Base-by-base conservation (phyloP, 2,797 vertebrate species). In the Gambusia yucatana region DNA sequence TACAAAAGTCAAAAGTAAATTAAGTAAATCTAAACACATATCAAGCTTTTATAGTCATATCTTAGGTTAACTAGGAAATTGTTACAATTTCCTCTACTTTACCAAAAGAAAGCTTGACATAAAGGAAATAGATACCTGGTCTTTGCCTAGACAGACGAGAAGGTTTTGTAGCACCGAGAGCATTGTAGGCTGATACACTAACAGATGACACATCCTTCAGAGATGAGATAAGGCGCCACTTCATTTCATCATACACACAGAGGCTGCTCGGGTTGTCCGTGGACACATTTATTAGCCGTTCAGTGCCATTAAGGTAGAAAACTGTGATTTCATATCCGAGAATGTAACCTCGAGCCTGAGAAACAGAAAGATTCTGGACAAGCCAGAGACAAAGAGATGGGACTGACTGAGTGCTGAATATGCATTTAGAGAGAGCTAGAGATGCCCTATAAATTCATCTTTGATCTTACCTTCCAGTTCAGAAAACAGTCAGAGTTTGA, bases 391-490 rank as follows among this genome's bases (percentile, higher is more conserved):
- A 39, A 39, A 39, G 36, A 39, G 36, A 76, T 7, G 48, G 59
- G 28, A 43, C 16, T 3, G 2, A 50, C 22, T 3, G 3, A 50
- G 6, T 16, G 8, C 4, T 41, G 17, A 81, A 17, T 67, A 11
- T 65, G 14, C 9, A 65, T 43, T 0, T n/a, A 43, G 14, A 43
- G 16, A 5, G 30, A 4, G 30, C 36, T 39, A 75, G 2, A 63
- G 6, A 13, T 1, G 50, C 7, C 70, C 0, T n/a, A 11, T 2
- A 5, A 28, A 30, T 46, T 77, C 3, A 46, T 33, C 72, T 59
- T 25, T 76, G 72, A 59, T 13, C 73, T 1, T 84, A 96, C 96
- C 93, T 95, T 96, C 96, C 95, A 96, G 6, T 77, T 89, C 36
- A 96, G 33, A 75, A 80, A 76, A 82, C 95, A 96, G n/a, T 86